These are phyloP conservation scores for Burhinus oedicnemus DNA, from an alignment of 2,113 vertebrate genomes.

Conservation along the genomic window DNA sequence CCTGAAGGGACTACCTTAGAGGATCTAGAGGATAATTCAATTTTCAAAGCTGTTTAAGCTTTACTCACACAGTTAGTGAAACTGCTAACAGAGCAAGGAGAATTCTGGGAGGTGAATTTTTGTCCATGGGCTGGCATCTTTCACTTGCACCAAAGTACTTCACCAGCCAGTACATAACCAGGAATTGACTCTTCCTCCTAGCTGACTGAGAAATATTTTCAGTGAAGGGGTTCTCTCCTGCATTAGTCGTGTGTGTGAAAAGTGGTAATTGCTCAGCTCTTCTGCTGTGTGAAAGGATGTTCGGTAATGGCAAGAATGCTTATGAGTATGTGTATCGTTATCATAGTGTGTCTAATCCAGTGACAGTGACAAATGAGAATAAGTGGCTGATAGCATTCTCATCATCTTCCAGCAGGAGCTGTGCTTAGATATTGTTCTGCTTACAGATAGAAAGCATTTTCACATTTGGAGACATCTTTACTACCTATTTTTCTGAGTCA, in stretches of 20 bases:
- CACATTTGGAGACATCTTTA: neutral
- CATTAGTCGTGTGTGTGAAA: neutral
- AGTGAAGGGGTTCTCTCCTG: neutral
- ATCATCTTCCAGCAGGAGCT: neutral
- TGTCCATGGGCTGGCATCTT: neutral
- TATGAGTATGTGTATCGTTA: neutral
- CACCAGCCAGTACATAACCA: neutral
- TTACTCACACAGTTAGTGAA: neutral
- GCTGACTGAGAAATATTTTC: neutral
- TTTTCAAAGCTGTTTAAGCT: neutral
- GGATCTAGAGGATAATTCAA: neutral
- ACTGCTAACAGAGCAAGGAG: neutral
- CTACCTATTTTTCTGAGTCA: neutral
- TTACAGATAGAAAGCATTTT: neutral
- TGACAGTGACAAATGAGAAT: neutral
- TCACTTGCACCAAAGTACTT: neutral
- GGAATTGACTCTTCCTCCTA: neutral
- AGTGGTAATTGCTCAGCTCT: neutral
- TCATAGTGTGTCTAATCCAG: neutral
- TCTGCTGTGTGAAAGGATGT: neutral
- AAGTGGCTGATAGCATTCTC: neutral
- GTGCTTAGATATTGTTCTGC: neutral
- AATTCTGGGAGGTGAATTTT: neutral
- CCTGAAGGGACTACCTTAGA: neutral
- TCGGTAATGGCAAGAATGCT: neutral